A percentile compares a stretch with the other conserved stretches of the same genome.
Conservation (phyloP, 2,888 invertebrate species). For the Lasioglossum malachurum region DNA sequence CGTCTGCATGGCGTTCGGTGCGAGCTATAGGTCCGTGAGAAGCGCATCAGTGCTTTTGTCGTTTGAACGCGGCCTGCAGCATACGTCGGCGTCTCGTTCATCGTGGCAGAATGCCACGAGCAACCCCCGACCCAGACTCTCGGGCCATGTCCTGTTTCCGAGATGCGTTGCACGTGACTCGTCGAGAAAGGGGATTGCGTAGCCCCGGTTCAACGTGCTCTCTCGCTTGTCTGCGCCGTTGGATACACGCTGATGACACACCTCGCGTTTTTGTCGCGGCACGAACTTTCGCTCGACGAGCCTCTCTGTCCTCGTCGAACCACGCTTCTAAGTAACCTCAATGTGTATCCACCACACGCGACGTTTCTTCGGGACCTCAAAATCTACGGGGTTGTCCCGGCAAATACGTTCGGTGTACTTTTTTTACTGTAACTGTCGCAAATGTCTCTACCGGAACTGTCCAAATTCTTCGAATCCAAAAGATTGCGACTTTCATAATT, state of each 20-base stretch:
- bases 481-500: too few species aligned
- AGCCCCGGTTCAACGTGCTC: slow-evolving; percentile 37
- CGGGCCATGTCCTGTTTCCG: slow-evolving; percentile 51
- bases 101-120: slow-evolving; percentile 57
- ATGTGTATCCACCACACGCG: background rate
- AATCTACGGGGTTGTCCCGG: background rate
- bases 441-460: too few species aligned
- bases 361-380: background rate
- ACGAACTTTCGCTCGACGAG: background rate
- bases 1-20: background rate
- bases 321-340: background rate
- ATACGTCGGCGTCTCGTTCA: slow-evolving; percentile 36
- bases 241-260: slow-evolving; percentile 6
- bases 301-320: background rate
- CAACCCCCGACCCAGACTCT: slow-evolving; percentile 33
- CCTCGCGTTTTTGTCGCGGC: background rate
- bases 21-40: slow-evolving; percentile 40
- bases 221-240: slow-evolving; percentile 18
- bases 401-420: too few species aligned
- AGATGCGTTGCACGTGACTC: slow-evolving; percentile 52
- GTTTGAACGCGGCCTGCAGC: slow-evolving; percentile 34
- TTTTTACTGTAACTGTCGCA: too few species aligned
- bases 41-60: slow-evolving; percentile 57
- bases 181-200: slow-evolving; percentile 24
- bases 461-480: too few species aligned